Evolutionary conservation across 1,140 invertebrate genomes (phyloP).

Genomic region (Trypoxylus dichotomus): DNA sequence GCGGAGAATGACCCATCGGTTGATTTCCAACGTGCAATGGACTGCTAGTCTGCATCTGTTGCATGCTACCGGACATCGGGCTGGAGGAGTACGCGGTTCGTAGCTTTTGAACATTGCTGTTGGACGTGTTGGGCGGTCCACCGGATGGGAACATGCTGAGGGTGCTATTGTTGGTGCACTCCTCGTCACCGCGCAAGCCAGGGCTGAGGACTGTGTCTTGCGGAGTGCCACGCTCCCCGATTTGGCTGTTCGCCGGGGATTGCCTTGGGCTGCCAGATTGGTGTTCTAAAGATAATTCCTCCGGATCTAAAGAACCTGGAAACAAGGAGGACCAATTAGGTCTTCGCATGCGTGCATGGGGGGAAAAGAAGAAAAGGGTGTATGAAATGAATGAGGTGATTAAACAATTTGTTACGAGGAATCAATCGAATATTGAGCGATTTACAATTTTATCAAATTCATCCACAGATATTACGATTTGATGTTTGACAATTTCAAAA

Average conservation of each 20-base stretch:
- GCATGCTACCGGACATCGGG: slow-evolving; percentile 43
- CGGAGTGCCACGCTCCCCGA: slow-evolving; percentile 54
- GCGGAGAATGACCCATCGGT: slow-evolving; percentile 50
- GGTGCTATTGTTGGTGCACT: slow-evolving; percentile 68
- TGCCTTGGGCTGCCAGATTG: slow-evolving; percentile 50
- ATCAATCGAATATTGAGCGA: too few relatives aligned
- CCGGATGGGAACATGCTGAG: slow-evolving; percentile 64
- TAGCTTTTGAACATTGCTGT: slow-evolving; percentile 54
- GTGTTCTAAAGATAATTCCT: slow-evolving; percentile 71
- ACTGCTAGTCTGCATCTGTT: slow-evolving; percentile 45
- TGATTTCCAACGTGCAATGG: slow-evolving; percentile 43
- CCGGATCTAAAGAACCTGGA: slow-evolving; percentile 75
- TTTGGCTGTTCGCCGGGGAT: slow-evolving; percentile 47
- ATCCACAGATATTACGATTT: too few relatives aligned
- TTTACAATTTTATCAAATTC: too few relatives aligned
- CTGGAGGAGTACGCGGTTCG: slow-evolving; percentile 48
- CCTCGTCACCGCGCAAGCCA: slow-evolving; percentile 67
- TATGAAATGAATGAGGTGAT: too few relatives aligned
- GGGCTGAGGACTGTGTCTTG: slow-evolving; percentile 54
- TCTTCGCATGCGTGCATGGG: too few relatives aligned
- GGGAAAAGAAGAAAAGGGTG: too few relatives aligned
- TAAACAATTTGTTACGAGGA: too few relatives aligned
- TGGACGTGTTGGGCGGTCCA: slow-evolving; percentile 50
- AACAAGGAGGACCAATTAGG: slow-evolving; percentile 35
- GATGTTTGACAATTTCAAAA: too few relatives aligned